Conservation (phyloP, 2,797 vertebrate genomes). For the Bradypodion ventrale region DNA sequence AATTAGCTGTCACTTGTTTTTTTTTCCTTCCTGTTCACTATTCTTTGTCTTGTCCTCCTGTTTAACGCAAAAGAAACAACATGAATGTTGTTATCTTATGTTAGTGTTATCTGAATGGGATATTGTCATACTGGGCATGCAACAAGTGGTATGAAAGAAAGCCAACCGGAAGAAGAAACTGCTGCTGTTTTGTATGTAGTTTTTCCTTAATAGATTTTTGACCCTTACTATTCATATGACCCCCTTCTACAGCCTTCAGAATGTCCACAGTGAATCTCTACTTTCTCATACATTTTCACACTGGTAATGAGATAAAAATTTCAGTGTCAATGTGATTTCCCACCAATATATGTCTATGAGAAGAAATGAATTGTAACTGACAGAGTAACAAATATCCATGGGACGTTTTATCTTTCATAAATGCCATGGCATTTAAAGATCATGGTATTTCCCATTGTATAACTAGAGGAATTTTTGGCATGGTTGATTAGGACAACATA, state of each 20-base stretch:
- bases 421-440: slow-evolving; percentile 7
- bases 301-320: background rate
- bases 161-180: no score
- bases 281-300: background rate
- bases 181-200: no score
- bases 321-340: background rate
- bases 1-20: no score
- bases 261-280: background rate
- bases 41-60: no score
- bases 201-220: background rate
- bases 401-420: background rate
- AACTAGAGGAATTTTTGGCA: background rate
- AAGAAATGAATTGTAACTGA: background rate
- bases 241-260: background rate
- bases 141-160: no score
- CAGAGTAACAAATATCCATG: slow-evolving; percentile 1
- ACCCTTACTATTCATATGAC: background rate
- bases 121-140: no score
- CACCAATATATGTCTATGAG: background rate
- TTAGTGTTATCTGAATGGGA: no score
- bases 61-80: no score
- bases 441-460: background rate
- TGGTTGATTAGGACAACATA: background rate
- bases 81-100: no score
- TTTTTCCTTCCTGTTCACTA: no score